Percentiles rank a stretch among this genome's conserved stretches.
phyloP scores from a whole-genome alignment of 2,113 vertebrate genomes.

The Hassar affinis region DNA sequence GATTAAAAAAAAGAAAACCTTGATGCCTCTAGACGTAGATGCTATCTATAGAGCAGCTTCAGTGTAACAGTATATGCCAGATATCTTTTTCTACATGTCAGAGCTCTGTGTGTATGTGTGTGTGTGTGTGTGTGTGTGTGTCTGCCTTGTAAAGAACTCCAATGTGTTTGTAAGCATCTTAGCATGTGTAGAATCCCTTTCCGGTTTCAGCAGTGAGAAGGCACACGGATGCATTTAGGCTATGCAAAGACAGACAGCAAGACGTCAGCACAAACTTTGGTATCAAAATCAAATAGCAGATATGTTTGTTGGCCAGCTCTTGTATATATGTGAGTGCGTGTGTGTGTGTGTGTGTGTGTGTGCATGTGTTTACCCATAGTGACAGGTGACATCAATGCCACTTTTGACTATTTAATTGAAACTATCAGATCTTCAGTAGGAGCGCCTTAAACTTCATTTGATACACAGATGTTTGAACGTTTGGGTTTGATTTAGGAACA shows the following conservation, averaged over 20 bases:
- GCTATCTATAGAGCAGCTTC: conserved; percentile 67
- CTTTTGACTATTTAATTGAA: conserved; percentile 56
- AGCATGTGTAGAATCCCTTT: conserved; percentile 63
- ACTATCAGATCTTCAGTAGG: conserved; percentile 61
- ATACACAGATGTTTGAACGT: conserved; percentile 59
- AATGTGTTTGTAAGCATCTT: conserved; percentile 75
- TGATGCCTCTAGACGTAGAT: conserved; percentile 91
- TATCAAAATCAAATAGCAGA: conserved; percentile 56
- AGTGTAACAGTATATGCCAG: conserved; percentile 51
- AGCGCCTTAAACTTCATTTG: conserved; percentile 77
- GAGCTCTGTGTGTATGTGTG: conserved; percentile 69
- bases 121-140: conserved; percentile 45
- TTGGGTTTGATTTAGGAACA: conserved; percentile 56
- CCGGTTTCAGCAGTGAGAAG: conserved; percentile 71
- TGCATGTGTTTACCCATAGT: conserved; percentile 37
- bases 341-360: conserved; percentile 10
- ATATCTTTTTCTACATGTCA: conserved; percentile 65
- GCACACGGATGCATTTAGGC: conserved; percentile 77
- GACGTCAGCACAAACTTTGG: conserved; percentile 65
- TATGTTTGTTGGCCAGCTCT: conserved; percentile 38
- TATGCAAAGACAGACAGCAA: conserved; percentile 82
- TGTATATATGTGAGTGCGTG: conserved; percentile 20
- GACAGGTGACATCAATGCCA: conserved; percentile 57
- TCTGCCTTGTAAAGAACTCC: conserved; percentile 53
- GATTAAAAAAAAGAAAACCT: conserved; percentile 67